phyloP scores from a whole-genome alignment of 2,888 invertebrate genomes.

The Agonopterix heracliana region DNA sequence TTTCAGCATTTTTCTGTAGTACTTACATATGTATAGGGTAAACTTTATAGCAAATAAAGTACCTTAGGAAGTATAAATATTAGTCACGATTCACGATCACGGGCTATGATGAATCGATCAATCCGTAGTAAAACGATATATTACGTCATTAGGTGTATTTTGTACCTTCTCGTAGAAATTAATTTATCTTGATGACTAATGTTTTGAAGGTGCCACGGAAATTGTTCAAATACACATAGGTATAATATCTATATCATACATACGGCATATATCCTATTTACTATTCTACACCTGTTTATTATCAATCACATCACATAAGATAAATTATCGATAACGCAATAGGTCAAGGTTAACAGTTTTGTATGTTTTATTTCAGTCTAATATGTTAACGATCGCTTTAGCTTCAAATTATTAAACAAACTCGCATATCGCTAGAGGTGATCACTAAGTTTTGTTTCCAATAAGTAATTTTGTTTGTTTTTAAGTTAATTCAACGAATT shows the following conservation, averaged over 20 bases:
- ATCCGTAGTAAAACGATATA: neutral
- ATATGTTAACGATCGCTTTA: too few species aligned
- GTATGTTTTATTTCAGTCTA: too few species aligned
- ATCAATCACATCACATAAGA: neutral
- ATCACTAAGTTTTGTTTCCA: too few species aligned
- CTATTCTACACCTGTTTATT: neutral
- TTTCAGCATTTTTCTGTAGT: too few species aligned
- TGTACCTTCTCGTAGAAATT: neutral
- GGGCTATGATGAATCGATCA: constrained; percentile 1
- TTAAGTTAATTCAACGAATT: too few species aligned
- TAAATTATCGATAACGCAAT: neutral
- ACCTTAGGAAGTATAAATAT: neutral
- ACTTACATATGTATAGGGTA: too few species aligned
- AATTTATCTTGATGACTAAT: constrained; percentile 2
- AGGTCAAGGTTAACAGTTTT: neutral
- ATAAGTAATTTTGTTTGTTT: too few species aligned
- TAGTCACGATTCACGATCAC: neutral
- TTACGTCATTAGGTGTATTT: constrained; percentile 1
- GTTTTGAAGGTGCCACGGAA: neutral
- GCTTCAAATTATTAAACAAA: too few species aligned
- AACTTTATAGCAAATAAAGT: too few species aligned
- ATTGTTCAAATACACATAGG: neutral
- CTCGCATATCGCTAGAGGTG: too few species aligned
- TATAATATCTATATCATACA: neutral
- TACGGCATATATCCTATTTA: neutral